Evolutionary conservation across 1,140 invertebrate genomes (phyloP).

Genomic region (Drosophila pachea): DNA sequence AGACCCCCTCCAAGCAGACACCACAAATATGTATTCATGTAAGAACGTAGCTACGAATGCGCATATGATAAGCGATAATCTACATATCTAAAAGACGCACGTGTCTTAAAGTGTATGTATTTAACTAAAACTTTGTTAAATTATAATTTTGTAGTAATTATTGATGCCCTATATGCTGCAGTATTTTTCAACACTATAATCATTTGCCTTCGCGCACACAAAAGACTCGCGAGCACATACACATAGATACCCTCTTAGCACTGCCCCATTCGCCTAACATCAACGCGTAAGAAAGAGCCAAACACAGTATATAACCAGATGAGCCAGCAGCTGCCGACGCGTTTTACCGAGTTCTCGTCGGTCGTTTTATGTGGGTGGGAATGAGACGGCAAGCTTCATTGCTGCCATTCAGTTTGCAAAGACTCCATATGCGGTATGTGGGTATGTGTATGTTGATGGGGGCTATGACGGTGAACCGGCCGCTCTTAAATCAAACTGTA

Average conservation of each 20-base stretch:
- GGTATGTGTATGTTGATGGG: slow-evolving; percentile 47
- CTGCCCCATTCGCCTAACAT: slow-evolving; percentile 61
- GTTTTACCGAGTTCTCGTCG: slow-evolving; percentile 35
- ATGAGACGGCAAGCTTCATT: slow-evolving; percentile 38
- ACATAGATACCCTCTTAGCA: slow-evolving; percentile 57
- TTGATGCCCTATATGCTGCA: slow-evolving; percentile 32
- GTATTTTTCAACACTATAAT: slow-evolving; percentile 62
- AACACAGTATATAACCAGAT: slow-evolving; percentile 36
- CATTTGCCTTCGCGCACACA: slow-evolving; percentile 32
- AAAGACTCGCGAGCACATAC: slow-evolving; percentile 46
- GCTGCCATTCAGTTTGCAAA: slow-evolving; percentile 24
- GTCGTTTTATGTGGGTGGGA: slow-evolving; percentile 36
- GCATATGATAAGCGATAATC: slow-evolving; percentile 34
- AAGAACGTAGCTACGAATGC: neutral
- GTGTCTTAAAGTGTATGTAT: no score
- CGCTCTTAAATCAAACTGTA: slow-evolving; percentile 51
- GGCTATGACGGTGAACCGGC: slow-evolving; percentile 70
- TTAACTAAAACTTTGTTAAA: slow-evolving; percentile 65
- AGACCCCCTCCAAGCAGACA: slow-evolving; percentile 37
- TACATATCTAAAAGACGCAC: slow-evolving; percentile 43
- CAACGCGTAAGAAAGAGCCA: slow-evolving; percentile 56
- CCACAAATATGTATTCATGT: slow-evolving; percentile 5
- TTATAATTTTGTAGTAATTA: slow-evolving; percentile 72
- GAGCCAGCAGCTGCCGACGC: slow-evolving; percentile 54
- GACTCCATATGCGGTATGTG: slow-evolving; percentile 2